A percentile compares a stretch with the other conserved stretches of the same genome.
These are phyloP conservation scores for Laspeyria flexula DNA, from an alignment of 2,888 invertebrate genomes.

Conservation along the genomic window DNA sequence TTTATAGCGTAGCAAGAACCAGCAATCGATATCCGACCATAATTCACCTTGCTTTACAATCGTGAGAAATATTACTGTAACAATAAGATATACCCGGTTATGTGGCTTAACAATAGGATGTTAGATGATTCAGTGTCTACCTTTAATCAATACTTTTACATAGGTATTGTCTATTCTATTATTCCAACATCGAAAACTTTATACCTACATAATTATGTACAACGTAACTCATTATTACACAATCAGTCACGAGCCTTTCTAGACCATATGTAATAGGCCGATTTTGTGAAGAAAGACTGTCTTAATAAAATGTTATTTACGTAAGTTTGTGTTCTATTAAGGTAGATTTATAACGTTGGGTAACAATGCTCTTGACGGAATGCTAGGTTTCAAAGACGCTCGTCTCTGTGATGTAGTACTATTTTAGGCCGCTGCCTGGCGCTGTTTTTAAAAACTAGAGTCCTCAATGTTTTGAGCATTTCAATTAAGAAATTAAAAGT, in stretches of 20 bases:
- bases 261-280: neutral
- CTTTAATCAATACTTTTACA: slow-evolving; percentile 16
- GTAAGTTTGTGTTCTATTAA: neutral
- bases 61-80: slow-evolving; percentile 49
- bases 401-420: neutral
- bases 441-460: too few species aligned
- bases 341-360: neutral
- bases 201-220: neutral
- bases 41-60: slow-evolving; percentile 45
- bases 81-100: slow-evolving; percentile 19
- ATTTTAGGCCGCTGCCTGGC: neutral
- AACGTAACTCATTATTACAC: neutral
- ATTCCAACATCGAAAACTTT: neutral
- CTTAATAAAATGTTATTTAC: neutral
- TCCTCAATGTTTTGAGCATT: too few species aligned
- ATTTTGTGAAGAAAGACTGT: neutral
- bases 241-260: neutral
- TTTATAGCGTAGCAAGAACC: slow-evolving; percentile 66
- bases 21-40: slow-evolving; percentile 59
- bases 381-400: neutral
- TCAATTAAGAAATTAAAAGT: too few species aligned
- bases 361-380: neutral
- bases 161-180: slow-evolving; percentile 1
- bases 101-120: slow-evolving; percentile 28
- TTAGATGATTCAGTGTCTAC: slow-evolving; percentile 26